Percentiles rank a stretch among this genome's conserved stretches.
Conservation (phyloP, 2,888 invertebrate genomes). For the Drosophila ustulata region DNA sequence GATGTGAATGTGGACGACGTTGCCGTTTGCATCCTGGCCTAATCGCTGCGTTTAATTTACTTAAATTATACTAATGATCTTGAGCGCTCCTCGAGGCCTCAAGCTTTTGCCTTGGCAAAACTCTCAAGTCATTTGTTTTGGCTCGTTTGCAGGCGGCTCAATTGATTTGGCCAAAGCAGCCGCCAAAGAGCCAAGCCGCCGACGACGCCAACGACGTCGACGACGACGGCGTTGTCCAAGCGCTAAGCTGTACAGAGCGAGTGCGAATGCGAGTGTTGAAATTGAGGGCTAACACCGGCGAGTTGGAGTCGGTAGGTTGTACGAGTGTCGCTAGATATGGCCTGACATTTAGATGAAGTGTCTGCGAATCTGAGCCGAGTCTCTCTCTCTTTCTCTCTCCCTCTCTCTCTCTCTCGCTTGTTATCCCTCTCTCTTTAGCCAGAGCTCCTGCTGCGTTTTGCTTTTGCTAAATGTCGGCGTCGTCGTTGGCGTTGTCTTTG, state of each 20-base stretch:
- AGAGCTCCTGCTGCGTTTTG: constrained; percentile 66
- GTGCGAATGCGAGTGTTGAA: constrained; percentile 64
- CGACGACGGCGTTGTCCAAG: constrained; percentile 39
- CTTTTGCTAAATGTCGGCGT: constrained; percentile 62
- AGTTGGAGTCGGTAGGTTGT: constrained; percentile 47
- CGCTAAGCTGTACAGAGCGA: constrained; percentile 9
- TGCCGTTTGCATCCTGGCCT: constrained; percentile 76
- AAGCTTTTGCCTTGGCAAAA: constrained; percentile 30
- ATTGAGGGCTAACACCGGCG: constrained; percentile 64
- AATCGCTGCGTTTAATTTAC: constrained; percentile 83
- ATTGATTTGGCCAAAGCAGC: constrained; percentile 80
- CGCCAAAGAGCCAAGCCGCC: constrained; percentile 72
- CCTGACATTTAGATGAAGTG: constrained; percentile 84
- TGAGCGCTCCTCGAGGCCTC: constrained; percentile 62
- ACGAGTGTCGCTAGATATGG: constrained; percentile 82
- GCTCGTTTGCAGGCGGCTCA: constrained; percentile 79
- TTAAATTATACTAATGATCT: constrained; percentile 83
- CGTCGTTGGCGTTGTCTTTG: constrained; percentile 21
- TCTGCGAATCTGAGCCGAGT: constrained; percentile 77
- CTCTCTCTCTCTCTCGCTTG: constrained; percentile 22
- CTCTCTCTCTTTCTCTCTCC: constrained; percentile 29
- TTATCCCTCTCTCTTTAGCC: constrained; percentile 22
- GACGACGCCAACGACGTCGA: constrained; percentile 18
- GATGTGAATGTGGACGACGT: constrained; percentile 35
- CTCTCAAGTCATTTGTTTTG: constrained; percentile 76